Conservation (phyloP, 2,113 vertebrate species). For the Microcebus lehilahytsara region DNA sequence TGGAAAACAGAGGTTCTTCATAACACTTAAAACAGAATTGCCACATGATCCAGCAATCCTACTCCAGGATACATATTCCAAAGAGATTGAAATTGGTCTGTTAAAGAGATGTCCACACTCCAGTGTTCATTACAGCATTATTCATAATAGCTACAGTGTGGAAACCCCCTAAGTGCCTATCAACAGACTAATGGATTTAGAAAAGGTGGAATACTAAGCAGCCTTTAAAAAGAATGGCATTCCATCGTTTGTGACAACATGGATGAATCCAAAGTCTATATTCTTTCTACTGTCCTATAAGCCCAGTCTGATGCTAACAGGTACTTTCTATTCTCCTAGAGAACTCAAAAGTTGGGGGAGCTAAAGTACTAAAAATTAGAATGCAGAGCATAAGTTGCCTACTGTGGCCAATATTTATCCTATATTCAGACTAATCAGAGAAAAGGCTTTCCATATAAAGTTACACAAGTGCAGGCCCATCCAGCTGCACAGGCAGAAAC, state of each 20-base stretch:
- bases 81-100: neutral
- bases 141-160: neutral
- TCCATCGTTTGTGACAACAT: neutral
- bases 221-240: neutral
- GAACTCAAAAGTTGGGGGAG: neutral
- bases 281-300: neutral
- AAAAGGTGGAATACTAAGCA: neutral
- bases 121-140: neutral
- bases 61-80: neutral
- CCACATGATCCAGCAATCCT: neutral
- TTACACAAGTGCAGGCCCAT: neutral
- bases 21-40: neutral
- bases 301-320: neutral
- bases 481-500: neutral
- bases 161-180: too few relatives aligned
- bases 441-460: neutral
- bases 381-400: neutral
- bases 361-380: neutral
- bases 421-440: neutral
- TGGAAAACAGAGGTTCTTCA: neutral
- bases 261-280: neutral
- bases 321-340: neutral
- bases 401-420: neutral
- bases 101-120: too few relatives aligned
- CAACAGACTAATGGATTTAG: too few relatives aligned